Base-by-base conservation (phyloP, 2,888 invertebrate genomes). In the Terebella lapidaria region DNA sequence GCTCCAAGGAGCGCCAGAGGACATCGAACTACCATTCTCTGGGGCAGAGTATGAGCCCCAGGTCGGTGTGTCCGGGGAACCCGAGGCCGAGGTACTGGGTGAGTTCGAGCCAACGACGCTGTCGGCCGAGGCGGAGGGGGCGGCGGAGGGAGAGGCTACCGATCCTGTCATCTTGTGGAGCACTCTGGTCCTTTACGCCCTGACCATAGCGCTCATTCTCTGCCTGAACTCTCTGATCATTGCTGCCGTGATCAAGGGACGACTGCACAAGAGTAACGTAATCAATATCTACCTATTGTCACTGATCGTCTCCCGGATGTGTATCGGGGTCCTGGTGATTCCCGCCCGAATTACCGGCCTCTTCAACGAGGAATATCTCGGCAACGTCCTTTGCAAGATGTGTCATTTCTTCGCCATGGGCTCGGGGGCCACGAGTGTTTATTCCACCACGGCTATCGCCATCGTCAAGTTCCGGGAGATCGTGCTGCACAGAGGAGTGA, bases 271-370 rank as follows among this genome's bases (percentile, higher is more conserved):
- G 20, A 35, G 45, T 2, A 57, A 58, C 35, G 25, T 51, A 3
- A 25, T 42, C 26, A 61, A 61, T 28, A 20, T 61, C 24, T 61
- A 58, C 28, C 58, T 61, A 58, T 28, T 61, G 2, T 61, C 61
- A 2, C 49, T 61, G 28, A 47, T 61, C 27, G 27, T 30, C 2
- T 59, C 61, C 18, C 27, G 61, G 20, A 47, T 54, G 1, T 58
- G 58, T 24, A 58, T 61, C 24, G 61, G 58, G 15, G 26, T 57
- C 24, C 51, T 61, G 18, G 61, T 61, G 42, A 53, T 61, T 2
- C 61, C 61, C 10, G 61, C 61, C 3, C n/a, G 58, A 22, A 57
- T 61, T 25, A 61, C 54, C 25, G 57, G 58, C 27, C 35, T 61
- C 46, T 57, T 57, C 35, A 58, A 57, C 3, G 61, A 61, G 35